phyloP scores from a whole-genome alignment of 2,888 invertebrate genomes.

The Rambutsinella grinnellia region DNA sequence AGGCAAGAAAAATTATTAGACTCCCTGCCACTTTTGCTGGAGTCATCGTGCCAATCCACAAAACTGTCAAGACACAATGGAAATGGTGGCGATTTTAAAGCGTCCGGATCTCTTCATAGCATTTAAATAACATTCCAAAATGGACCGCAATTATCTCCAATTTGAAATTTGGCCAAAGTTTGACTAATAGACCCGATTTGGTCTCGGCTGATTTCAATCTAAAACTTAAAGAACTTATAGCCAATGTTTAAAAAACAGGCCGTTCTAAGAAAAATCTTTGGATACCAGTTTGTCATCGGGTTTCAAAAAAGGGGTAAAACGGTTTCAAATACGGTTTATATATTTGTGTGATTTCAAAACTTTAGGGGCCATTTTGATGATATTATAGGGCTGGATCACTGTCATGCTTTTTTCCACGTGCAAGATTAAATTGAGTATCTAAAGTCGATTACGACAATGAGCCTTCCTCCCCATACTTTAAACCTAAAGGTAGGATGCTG shows the following conservation, averaged over 20 bases:
- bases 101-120: conserved; percentile 70
- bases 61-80: too few relatives aligned
- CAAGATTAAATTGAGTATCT: conserved; percentile 58
- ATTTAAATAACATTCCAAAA: conserved; percentile 70
- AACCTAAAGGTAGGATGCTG: conserved; percentile 54
- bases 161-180: conserved; percentile 53
- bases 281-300: conserved; percentile 48
- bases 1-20: conserved; percentile 67
- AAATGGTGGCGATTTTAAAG: conserved; percentile 69
- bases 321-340: too few relatives aligned
- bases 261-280: conserved; percentile 58
- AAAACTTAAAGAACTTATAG: conserved; percentile 66
- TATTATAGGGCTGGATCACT: too few relatives aligned
- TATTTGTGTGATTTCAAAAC: too few relatives aligned
- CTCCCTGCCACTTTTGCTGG: too few relatives aligned
- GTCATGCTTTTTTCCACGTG: too few relatives aligned
- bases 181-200: conserved; percentile 68
- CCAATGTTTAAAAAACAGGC: conserved; percentile 48
- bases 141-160: conserved; percentile 69
- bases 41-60: too few relatives aligned
- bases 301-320: conserved; percentile 46
- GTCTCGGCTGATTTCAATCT: conserved; percentile 68
- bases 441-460: conserved; percentile 50
- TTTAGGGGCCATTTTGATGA: too few relatives aligned
- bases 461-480: conserved; percentile 53